Conservation (phyloP, 1,140 invertebrate species). For the Zaprionus tsacasi region DNA sequence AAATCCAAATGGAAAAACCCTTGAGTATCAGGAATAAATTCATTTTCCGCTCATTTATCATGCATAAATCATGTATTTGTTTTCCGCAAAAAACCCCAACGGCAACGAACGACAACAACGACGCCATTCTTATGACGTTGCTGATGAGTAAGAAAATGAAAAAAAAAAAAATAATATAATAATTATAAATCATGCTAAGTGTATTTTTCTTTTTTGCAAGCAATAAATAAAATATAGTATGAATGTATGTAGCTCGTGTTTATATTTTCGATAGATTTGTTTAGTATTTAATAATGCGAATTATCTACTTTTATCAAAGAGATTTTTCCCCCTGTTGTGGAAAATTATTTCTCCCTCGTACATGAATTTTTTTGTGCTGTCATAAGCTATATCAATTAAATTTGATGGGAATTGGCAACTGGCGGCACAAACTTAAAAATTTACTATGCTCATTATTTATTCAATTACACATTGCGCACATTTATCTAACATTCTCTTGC, state of each 20-base stretch:
- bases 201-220: too few species aligned
- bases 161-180: neutral
- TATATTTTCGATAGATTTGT: constrained; percentile 25
- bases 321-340: constrained; percentile 11
- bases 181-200: constrained; percentile 12
- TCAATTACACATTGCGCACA: constrained; percentile 29
- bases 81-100: neutral
- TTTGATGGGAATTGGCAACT: constrained; percentile 66
- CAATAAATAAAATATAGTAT: too few species aligned
- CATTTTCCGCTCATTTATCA: neutral
- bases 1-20: neutral
- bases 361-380: neutral
- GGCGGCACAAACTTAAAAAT: constrained; percentile 29
- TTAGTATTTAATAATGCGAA: constrained; percentile 30
- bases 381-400: constrained; percentile 60
- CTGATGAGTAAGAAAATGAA: constrained; percentile 1
- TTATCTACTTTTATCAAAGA: constrained; percentile 1
- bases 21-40: neutral
- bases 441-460: constrained; percentile 28
- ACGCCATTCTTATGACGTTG: constrained; percentile 4
- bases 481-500: neutral
- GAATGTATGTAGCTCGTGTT: constrained; percentile 1
- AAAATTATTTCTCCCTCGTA: constrained; percentile 23
- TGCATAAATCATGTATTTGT: neutral
- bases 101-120: neutral